phyloP scores from a whole-genome alignment of 2,888 invertebrate species.

The Clistopyga incitator region DNA sequence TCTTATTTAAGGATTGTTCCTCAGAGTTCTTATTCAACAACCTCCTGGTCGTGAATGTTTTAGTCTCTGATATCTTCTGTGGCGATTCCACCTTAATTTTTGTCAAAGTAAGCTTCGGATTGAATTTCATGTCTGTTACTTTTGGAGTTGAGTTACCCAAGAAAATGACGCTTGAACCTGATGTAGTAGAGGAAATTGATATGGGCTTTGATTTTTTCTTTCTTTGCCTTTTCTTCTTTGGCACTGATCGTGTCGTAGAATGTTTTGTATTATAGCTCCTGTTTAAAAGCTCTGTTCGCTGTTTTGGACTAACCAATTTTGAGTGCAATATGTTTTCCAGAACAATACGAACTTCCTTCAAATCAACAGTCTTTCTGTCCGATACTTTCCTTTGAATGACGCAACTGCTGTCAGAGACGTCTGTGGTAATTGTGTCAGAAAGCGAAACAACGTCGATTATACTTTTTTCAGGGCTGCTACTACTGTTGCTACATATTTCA shows the following conservation, averaged over 20 bases:
- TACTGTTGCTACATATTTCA: neutral
- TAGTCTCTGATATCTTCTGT: no score
- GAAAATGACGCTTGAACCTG: neutral
- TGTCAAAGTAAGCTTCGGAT: neutral
- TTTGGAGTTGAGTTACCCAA: neutral
- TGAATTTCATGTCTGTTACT: neutral
- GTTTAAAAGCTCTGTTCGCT: slow-evolving; percentile 9
- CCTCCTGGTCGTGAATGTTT: neutral
- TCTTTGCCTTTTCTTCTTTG: slow-evolving; percentile 9
- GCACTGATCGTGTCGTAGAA: neutral
- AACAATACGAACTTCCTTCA: slow-evolving; percentile 31
- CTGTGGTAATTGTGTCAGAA: neutral
- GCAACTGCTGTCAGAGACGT: neutral
- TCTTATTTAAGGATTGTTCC: neutral
- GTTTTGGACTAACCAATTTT: slow-evolving; percentile 21
- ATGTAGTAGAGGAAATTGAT: neutral
- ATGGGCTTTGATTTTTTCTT: neutral
- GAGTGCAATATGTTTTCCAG: slow-evolving; percentile 26
- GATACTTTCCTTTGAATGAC: neutral
- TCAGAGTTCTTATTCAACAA: neutral
- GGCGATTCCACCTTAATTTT: neutral
- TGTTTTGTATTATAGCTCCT: neutral
- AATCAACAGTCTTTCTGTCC: neutral
- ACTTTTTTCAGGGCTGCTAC: neutral
- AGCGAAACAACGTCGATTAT: neutral